Percentiles rank a stretch among this genome's conserved stretches.
These are phyloP conservation scores for Melanocharis versteri DNA, from an alignment of 2,113 vertebrate species.

Conservation along the genomic window DNA sequence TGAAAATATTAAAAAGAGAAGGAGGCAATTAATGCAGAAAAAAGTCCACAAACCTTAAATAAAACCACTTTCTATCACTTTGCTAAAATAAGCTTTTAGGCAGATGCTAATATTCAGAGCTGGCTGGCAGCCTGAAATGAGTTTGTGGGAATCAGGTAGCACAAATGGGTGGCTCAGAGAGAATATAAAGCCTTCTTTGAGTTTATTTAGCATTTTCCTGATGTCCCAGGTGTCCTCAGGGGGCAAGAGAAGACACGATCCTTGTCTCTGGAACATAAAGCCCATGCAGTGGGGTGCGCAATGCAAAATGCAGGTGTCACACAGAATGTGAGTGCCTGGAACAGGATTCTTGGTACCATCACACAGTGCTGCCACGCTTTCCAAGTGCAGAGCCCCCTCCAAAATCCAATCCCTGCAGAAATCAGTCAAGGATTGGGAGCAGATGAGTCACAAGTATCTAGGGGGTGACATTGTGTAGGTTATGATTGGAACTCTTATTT, in stretches of 20 bases:
- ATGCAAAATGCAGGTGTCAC: background rate
- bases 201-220: background rate
- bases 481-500: background rate
- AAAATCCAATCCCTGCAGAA: background rate
- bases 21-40: background rate
- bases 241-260: background rate
- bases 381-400: background rate
- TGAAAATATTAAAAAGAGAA: background rate
- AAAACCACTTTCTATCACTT: background rate
- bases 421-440: background rate
- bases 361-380: fast-evolving
- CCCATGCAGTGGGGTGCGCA: background rate
- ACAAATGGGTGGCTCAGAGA: background rate
- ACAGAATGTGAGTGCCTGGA: background rate
- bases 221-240: background rate
- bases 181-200: background rate
- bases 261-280: background rate
- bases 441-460: background rate
- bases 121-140: background rate
- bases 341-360: background rate
- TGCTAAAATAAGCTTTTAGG: slow-evolving; percentile 17
- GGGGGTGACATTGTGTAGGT: background rate
- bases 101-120: slow-evolving; percentile 16
- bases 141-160: background rate
- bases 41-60: background rate